Conservation (phyloP, 2,888 invertebrate species). For the Macropis europaea region DNA sequence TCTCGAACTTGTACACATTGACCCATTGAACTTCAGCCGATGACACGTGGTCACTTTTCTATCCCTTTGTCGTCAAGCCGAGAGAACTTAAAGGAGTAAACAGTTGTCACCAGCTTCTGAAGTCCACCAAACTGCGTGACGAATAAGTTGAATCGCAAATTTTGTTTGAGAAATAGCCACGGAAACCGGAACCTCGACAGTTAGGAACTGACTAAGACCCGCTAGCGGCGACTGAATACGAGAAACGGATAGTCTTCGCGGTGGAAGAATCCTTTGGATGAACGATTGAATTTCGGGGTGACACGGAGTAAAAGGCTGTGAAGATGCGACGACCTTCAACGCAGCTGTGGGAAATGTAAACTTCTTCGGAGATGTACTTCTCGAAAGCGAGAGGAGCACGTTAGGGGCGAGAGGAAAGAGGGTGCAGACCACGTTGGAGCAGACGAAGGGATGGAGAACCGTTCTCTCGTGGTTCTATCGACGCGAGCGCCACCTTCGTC, state of each 20-base stretch:
- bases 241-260: neutral
- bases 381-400: slow-evolving; percentile 1
- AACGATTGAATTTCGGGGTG: neutral
- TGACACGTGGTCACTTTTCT: slow-evolving; percentile 8
- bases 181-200: neutral
- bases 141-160: too few species aligned
- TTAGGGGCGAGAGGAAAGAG: slow-evolving; percentile 25
- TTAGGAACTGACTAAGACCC: too few species aligned
- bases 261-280: neutral
- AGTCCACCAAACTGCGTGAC: too few species aligned
- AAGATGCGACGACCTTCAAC: slow-evolving; percentile 12
- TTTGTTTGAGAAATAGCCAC: too few species aligned
- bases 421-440: slow-evolving; percentile 30
- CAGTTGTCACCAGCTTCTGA: too few species aligned
- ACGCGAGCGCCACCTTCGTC: slow-evolving; percentile 78
- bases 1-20: too few species aligned
- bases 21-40: too few species aligned
- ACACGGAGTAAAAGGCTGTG: neutral
- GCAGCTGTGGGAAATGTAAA: slow-evolving; percentile 42
- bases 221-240: neutral
- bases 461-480: slow-evolving; percentile 76
- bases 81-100: too few species aligned
- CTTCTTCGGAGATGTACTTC: slow-evolving; percentile 26
- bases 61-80: too few species aligned
- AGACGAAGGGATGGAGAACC: slow-evolving; percentile 36